Percentiles rank a stretch among this genome's conserved stretches.
phyloP scores from a whole-genome alignment of 1,140 invertebrate species.

The Tetragnatha versicolor region DNA sequence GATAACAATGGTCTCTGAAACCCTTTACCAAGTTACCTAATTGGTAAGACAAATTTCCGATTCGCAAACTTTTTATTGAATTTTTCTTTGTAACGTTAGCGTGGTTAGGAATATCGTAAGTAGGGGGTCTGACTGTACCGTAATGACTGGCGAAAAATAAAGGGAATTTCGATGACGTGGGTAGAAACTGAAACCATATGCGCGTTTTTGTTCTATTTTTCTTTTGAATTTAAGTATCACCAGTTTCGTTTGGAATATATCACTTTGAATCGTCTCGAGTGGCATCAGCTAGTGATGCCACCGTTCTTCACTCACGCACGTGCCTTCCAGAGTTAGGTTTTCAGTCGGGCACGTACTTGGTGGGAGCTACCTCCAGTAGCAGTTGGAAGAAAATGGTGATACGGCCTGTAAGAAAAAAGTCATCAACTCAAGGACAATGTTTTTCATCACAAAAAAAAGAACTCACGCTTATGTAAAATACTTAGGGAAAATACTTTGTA shows the following conservation, averaged over 20 bases:
- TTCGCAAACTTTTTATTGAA: too few relatives aligned
- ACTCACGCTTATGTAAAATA: too few relatives aligned
- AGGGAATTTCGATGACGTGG: slow-evolving; percentile 32
- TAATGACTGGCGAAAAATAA: too few relatives aligned
- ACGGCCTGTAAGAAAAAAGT: slow-evolving; percentile 76
- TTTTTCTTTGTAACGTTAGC: too few relatives aligned
- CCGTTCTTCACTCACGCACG: neutral
- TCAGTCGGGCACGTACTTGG: slow-evolving; percentile 64
- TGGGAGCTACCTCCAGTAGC: slow-evolving; percentile 88
- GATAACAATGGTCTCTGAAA: too few relatives aligned
- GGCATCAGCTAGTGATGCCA: neutral
- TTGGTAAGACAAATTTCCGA: too few relatives aligned
- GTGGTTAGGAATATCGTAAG: too few relatives aligned
- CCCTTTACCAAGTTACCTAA: too few relatives aligned
- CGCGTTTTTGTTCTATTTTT: neutral
- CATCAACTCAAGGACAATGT: too few relatives aligned
- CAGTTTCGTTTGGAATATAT: slow-evolving; percentile 48
- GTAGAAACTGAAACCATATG: slow-evolving; percentile 13
- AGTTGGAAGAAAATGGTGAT: slow-evolving; percentile 90
- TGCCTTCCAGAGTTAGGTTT: neutral
- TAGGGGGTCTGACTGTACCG: too few relatives aligned
- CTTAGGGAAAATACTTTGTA: too few relatives aligned
- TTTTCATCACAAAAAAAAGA: too few relatives aligned
- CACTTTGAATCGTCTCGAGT: slow-evolving; percentile 44
- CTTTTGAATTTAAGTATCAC: slow-evolving; percentile 43